Evolutionary conservation across 1,140 invertebrate species (phyloP).

Genomic region (Papilio glaucus): DNA sequence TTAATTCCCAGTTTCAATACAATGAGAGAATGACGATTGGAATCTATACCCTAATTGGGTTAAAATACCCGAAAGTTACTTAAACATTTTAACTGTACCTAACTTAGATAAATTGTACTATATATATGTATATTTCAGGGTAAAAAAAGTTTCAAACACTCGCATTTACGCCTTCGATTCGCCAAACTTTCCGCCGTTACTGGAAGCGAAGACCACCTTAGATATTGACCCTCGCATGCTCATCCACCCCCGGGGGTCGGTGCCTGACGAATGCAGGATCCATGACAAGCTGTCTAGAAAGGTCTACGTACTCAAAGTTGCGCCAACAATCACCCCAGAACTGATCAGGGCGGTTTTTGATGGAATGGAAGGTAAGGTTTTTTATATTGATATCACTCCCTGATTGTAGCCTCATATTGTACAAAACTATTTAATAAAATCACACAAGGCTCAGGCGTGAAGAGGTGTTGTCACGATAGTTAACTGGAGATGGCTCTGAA

Average conservation of each 20-base stretch:
- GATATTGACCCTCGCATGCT: slow-evolving; percentile 73
- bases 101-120: too few species aligned
- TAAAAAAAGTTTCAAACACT: slow-evolving; percentile 94
- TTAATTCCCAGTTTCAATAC: too few species aligned
- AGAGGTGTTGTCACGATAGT: too few species aligned
- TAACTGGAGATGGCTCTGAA: too few species aligned
- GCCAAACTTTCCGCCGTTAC: slow-evolving; percentile 93
- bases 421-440: too few species aligned
- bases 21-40: too few species aligned
- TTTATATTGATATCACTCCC: too few species aligned
- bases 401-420: too few species aligned
- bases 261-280: slow-evolving; percentile 83
- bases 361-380: slow-evolving; percentile 27
- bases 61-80: too few species aligned
- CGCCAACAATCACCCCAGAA: slow-evolving; percentile 94
- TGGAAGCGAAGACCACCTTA: slow-evolving; percentile 69
- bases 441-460: too few species aligned
- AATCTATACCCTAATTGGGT: too few species aligned
- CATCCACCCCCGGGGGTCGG: slow-evolving; percentile 61
- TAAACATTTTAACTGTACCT: too few species aligned
- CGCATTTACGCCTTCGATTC: slow-evolving; percentile 95
- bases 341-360: slow-evolving; percentile 85
- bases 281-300: slow-evolving; percentile 91
- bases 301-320: slow-evolving; percentile 93
- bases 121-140: slow-evolving; percentile 73